Percentiles rank a stretch among this genome's conserved stretches.
phyloP scores from a whole-genome alignment of 2,888 invertebrate species.

The Trichopoda pennipes region DNA sequence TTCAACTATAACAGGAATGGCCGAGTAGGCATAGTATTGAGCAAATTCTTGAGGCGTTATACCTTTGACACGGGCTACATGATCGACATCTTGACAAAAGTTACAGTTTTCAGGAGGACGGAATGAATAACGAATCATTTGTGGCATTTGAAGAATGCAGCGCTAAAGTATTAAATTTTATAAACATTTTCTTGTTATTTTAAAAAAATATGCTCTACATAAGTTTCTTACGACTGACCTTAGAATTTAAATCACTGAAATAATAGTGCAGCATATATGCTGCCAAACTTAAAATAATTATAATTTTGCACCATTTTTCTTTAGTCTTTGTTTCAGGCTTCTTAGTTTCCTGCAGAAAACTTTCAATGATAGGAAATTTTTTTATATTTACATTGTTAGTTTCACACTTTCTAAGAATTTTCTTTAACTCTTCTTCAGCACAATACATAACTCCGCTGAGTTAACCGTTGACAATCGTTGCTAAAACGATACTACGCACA shows the following conservation, averaged over 20 bases:
- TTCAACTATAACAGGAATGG: constrained; percentile 90
- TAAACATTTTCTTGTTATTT: neutral
- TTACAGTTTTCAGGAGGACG: constrained; percentile 91
- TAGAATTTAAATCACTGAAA: constrained; percentile 72
- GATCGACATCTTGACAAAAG: constrained; percentile 86
- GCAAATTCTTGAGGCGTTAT: constrained; percentile 88
- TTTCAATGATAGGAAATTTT: constrained; percentile 51
- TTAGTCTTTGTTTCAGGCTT: constrained; percentile 9
- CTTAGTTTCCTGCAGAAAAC: constrained; percentile 62
- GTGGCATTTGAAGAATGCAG: constrained; percentile 74
- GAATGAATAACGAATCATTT: constrained; percentile 81
- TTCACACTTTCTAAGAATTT: constrained; percentile 70
- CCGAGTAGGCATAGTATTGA: constrained; percentile 87
- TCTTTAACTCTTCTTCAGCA: constrained; percentile 65
- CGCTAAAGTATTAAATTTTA: constrained; percentile 67
- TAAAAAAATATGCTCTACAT: neutral
- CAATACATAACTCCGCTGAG: constrained; percentile 69
- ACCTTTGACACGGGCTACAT: constrained; percentile 85
- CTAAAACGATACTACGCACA: constrained; percentile 38
- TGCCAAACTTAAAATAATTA: constrained; percentile 62
- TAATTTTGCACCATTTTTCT: constrained; percentile 58
- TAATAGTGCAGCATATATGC: constrained; percentile 69
- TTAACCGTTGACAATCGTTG: neutral
- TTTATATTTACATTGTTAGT: constrained; percentile 53
- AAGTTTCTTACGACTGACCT: constrained; percentile 66